Evolutionary conservation across 37 sponge, comb jelly and placozoan genomes (phyloP).

Genomic region (Bolinopsis microptera): DNA sequence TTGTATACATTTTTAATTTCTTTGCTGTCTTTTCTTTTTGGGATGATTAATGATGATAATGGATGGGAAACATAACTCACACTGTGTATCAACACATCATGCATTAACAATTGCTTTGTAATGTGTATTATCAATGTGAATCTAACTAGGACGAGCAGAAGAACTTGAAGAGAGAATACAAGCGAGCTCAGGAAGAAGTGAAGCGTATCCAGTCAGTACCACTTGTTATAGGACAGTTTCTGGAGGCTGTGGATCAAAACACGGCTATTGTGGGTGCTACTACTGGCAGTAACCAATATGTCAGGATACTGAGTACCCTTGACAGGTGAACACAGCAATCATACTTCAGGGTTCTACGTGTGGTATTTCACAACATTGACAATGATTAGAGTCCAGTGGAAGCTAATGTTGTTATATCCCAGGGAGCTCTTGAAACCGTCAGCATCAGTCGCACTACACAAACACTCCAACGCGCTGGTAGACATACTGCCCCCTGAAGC

Average conservation of each 20-base stretch:
- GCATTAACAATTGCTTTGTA: too few relatives aligned
- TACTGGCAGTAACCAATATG: conserved; percentile 91
- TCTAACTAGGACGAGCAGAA: conserved; percentile 94
- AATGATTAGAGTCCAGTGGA: too few relatives aligned
- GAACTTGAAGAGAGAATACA: conserved; percentile 89
- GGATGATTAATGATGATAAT: too few relatives aligned
- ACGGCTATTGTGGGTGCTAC: conserved; percentile 92
- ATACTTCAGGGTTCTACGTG: neutral
- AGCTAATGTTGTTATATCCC: too few relatives aligned
- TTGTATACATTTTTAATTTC: too few relatives aligned
- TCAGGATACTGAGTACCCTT: conserved; percentile 92
- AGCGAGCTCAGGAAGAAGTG: conserved; percentile 74
- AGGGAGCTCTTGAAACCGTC: conserved; percentile 92
- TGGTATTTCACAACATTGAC: too few relatives aligned
- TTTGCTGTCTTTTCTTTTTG: too few relatives aligned
- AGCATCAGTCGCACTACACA: conserved; percentile 95
- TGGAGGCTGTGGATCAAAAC: conserved; percentile 97
- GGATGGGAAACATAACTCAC: too few relatives aligned
- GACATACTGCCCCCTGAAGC: conserved; percentile 98
- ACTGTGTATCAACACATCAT: too few relatives aligned
- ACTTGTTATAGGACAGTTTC: conserved; percentile 98
- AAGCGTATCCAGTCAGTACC: conserved; percentile 98
- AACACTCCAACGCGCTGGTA: conserved; percentile 96
- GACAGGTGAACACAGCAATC: conserved; percentile 72
- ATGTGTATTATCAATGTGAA: too few relatives aligned